phyloP scores from a whole-genome alignment of 2,888 invertebrate genomes.

The Agrilus biguttatus region DNA sequence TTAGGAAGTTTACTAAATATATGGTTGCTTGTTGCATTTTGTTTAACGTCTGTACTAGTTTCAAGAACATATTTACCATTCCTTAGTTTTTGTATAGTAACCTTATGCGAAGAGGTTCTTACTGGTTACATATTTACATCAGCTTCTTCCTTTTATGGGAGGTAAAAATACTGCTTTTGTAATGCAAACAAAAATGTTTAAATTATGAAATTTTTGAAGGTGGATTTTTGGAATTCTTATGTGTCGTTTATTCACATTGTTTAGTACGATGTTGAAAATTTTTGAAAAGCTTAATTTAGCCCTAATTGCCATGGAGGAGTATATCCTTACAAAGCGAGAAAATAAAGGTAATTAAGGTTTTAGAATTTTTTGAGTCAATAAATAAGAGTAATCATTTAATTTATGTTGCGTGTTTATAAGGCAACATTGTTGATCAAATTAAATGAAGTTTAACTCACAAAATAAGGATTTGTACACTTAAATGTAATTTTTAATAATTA shows the following conservation, averaged over 20 bases:
- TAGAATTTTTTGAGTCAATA: too few species aligned
- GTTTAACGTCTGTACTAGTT: slow-evolving; percentile 38
- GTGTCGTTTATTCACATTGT: slow-evolving; percentile 40
- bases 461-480: too few species aligned
- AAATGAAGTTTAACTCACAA: too few species aligned
- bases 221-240: slow-evolving; percentile 40
- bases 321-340: slow-evolving; percentile 33
- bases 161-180: too few species aligned
- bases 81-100: slow-evolving; percentile 34
- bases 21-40: slow-evolving; percentile 40
- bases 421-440: too few species aligned
- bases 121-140: too few species aligned
- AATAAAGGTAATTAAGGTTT: slow-evolving; percentile 29
- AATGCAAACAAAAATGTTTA: too few species aligned
- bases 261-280: slow-evolving; percentile 39
- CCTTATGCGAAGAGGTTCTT: too few species aligned
- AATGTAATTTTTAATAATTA: too few species aligned
- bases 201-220: slow-evolving; percentile 25
- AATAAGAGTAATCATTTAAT: too few species aligned
- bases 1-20: slow-evolving; percentile 40
- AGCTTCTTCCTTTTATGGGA: too few species aligned
- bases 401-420: too few species aligned
- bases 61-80: slow-evolving; percentile 39
- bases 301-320: slow-evolving; percentile 37
- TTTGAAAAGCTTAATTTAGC: slow-evolving; percentile 38